Conservation (phyloP, 2,888 invertebrate species). For the Leuctra nigra region DNA sequence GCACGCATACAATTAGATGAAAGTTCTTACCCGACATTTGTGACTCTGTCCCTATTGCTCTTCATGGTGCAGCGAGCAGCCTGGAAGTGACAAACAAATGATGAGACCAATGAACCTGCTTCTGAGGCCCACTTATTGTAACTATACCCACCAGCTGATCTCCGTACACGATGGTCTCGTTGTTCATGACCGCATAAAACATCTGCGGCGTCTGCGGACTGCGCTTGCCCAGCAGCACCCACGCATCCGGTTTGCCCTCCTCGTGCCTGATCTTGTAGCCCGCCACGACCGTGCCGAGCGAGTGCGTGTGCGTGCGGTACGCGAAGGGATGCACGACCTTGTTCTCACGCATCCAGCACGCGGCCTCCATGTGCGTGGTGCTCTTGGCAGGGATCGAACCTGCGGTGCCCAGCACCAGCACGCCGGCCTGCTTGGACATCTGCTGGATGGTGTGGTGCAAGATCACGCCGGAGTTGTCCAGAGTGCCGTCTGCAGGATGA, state of each 20-base stretch:
- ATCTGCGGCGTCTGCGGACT: conserved; percentile 87
- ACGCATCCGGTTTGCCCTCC: conserved; percentile 53
- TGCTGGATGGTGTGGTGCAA: conserved; percentile 59
- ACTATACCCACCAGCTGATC: conserved; percentile 54
- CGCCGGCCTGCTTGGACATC: conserved; percentile 79
- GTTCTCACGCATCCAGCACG: conserved; percentile 71
- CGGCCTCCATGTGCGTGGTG: conserved; percentile 82
- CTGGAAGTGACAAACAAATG: conserved; percentile 38
- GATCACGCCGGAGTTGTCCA: conserved; percentile 62
- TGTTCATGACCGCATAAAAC: conserved; percentile 76
- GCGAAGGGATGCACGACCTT: conserved; percentile 91
- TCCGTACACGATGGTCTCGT: conserved; percentile 55
- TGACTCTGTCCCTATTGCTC: conserved; percentile 56
- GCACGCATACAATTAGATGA: conserved; percentile 26
- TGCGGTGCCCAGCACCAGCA: conserved; percentile 80
- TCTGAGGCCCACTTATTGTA: neutral
- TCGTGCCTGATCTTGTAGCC: conserved; percentile 65
- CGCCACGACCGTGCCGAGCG: conserved; percentile 72
- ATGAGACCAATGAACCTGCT: too few species aligned
- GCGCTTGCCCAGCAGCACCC: conserved; percentile 79
- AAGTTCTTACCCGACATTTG: conserved; percentile 73
- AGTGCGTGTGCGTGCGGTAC: conserved; percentile 91
- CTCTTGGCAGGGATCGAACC: conserved; percentile 66
- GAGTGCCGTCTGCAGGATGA: too few species aligned
- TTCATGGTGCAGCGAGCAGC: conserved; percentile 92